These are phyloP conservation scores for Sinocyclocheilus maitianheensis DNA, from an alignment of 2,113 vertebrate genomes.

Conservation along the genomic window DNA sequence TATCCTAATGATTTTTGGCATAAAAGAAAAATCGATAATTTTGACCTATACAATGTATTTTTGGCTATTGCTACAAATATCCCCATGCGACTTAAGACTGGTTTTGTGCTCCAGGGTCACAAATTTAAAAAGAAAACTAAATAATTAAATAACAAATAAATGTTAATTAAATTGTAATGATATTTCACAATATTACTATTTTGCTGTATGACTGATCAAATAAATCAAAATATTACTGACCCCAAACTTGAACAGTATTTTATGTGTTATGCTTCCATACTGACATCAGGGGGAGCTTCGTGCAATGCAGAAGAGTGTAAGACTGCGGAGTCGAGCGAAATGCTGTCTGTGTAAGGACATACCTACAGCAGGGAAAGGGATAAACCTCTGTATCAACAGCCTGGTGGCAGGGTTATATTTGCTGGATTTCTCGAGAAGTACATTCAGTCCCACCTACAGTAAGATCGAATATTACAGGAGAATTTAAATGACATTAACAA, in stretches of 20 bases:
- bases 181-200: not conserved
- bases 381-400: constrained; percentile 92
- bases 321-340: not conserved
- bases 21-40: too few species aligned
- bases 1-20: too few species aligned
- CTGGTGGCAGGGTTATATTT: constrained; percentile 90
- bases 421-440: constrained; percentile 92
- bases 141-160: too few species aligned
- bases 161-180: not conserved
- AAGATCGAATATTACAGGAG: not conserved
- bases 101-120: too few species aligned
- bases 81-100: too few species aligned
- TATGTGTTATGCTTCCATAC: not conserved
- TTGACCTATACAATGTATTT: too few species aligned
- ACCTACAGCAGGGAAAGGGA: constrained; percentile 98
- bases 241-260: not conserved
- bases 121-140: not conserved
- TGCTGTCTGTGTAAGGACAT: constrained; percentile 58
- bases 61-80: too few species aligned
- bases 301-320: not conserved
- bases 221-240: not conserved
- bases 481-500: not conserved
- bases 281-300: constrained; percentile 30
- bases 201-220: not conserved
- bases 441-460: constrained; percentile 91